Evolutionary conservation across 2,113 vertebrate genomes (phyloP).

Genomic region (Pampusana beccarii): DNA sequence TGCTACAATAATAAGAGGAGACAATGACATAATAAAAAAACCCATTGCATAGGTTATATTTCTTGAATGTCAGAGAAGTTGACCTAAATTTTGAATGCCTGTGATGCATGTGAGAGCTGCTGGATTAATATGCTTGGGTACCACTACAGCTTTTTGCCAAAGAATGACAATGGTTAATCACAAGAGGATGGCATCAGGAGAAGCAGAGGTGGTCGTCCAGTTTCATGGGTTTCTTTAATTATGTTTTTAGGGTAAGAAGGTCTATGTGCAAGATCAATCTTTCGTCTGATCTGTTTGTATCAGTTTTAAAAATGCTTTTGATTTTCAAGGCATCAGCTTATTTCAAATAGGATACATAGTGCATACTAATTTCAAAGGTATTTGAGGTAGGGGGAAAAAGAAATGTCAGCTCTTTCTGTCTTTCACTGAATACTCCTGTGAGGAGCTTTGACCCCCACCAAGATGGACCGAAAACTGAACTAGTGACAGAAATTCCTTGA

Average conservation of each 20-base stretch:
- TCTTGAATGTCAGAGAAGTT: neutral
- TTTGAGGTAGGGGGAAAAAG: neutral
- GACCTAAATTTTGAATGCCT: neutral
- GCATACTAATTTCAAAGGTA: neutral
- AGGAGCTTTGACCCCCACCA: neutral
- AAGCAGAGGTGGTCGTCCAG: neutral
- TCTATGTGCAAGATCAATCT: neutral
- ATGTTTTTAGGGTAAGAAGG: neutral
- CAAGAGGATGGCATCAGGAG: neutral
- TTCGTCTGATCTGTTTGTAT: neutral
- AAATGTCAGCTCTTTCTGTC: neutral
- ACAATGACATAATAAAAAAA: neutral
- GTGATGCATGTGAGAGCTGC: neutral
- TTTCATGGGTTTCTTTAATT: neutral
- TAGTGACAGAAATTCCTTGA: neutral
- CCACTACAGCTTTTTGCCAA: neutral
- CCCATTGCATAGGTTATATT: neutral
- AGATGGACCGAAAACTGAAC: neutral
- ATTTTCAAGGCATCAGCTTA: neutral
- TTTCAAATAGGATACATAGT: neutral
- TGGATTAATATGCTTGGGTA: neutral
- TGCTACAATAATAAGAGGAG: neutral
- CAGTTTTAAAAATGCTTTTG: neutral
- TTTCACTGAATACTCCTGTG: neutral
- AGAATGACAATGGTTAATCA: neutral